Evolutionary conservation across 2,888 invertebrate species (phyloP), one percentile per base, ranked within the genome.

Genomic region (Cerastis rubricosa): DNA sequence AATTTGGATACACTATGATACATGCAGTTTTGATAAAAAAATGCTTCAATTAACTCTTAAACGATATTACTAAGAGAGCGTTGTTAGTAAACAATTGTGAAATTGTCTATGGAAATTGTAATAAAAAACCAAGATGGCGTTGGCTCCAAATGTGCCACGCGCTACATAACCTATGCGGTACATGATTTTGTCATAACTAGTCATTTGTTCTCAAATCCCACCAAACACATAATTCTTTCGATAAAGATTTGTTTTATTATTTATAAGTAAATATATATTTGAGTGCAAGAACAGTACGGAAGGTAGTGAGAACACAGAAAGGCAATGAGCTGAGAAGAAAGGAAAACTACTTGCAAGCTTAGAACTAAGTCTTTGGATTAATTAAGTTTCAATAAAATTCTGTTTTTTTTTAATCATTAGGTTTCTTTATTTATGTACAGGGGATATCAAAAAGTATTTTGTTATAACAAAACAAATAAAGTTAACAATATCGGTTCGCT

Each of bases 321-420:
- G 95, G 95, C 95, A 96, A 96, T 95, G 95, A 94, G 93, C 92
- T 84, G 47, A 78, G 66, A 78, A 83, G 85, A 71, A 69, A 51
- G 70, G 76, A 76, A 80, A 71, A n/a, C 19, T 51, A 75, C 78
- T 85, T 82, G 87, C 82, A 84, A 82, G 85, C 80, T 83, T 82
- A 81, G 83, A 6, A 45, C 19, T 8, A 5, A 2, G 51, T 64
- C 1, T 40, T 35, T 11, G 11, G 1, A 19, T 25, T 2, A n/a
- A 19, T 70, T 43, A 43, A 17, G 17, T 51, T 9, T 11, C 9
- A 11, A 51, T 51, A 51, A 49, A 49, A n/a, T 11, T 22, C 22
- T n/a, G 51, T n/a, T 22, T 3, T 51, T 22, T 22, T 51, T 51
- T 22, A 22, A 51, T 22, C 8, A 22, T 22, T 49, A 49, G 49